A percentile compares a stretch with the other conserved stretches of the same genome.
Evolutionary conservation across 1,140 invertebrate species (phyloP).

Genomic region (Formica selysi): DNA sequence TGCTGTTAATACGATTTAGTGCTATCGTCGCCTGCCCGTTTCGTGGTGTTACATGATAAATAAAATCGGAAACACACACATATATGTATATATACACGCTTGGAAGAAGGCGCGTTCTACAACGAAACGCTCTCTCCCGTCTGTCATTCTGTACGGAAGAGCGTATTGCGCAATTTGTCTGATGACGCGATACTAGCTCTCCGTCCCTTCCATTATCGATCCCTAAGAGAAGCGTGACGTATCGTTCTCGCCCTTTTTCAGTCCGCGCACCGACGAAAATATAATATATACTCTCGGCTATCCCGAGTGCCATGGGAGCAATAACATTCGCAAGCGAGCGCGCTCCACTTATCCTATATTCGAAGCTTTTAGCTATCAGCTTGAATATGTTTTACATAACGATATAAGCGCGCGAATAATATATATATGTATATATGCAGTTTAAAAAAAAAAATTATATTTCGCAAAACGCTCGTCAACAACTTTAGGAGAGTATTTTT

Average conservation of each 20-base stretch:
- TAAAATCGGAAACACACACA: conserved; percentile 14
- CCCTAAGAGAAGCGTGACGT: conserved; percentile 58
- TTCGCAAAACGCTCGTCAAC: neutral
- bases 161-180: conserved; percentile 70
- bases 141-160: conserved; percentile 39
- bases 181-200: conserved; percentile 72
- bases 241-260: conserved; percentile 15
- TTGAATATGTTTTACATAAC: neutral
- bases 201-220: conserved; percentile 71
- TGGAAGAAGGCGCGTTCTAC: neutral
- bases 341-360: neutral
- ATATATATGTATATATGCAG: neutral
- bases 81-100: too few species aligned
- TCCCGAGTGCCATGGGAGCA: conserved; percentile 30
- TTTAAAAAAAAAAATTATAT: too few species aligned
- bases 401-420: neutral
- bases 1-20: conserved; percentile 50
- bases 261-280: conserved; percentile 8
- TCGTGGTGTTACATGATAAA: conserved; percentile 38
- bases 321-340: conserved; percentile 35
- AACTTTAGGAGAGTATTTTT: neutral
- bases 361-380: neutral
- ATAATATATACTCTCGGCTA: neutral
- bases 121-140: conserved; percentile 17
- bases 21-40: conserved; percentile 24